phyloP scores from a whole-genome alignment of 1,140 invertebrate genomes.

The Drosophila serrata region DNA sequence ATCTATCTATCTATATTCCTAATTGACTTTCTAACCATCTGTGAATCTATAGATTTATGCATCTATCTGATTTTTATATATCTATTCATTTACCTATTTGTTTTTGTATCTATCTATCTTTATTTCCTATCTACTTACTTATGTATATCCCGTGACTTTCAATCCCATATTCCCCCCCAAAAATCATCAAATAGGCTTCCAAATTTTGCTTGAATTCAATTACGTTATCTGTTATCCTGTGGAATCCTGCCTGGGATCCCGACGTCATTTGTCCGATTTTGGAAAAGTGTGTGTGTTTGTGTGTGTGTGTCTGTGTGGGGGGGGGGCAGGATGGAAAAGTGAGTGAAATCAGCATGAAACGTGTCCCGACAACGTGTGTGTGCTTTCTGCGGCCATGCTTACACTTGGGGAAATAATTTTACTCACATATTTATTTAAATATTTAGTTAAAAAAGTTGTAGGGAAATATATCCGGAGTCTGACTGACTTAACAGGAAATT shows the following conservation, averaged over 20 bases:
- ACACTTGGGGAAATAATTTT: not conserved
- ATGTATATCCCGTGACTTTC: not conserved
- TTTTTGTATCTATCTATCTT: not conserved
- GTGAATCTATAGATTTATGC: no score
- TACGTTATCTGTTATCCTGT: conserved; percentile 30
- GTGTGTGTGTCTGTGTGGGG: not conserved
- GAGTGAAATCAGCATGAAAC: conserved; percentile 42
- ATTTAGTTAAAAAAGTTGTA: no score
- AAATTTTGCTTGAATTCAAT: conserved; percentile 26
- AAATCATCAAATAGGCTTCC: conserved; percentile 8
- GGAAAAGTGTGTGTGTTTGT: not conserved
- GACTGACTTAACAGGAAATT: not conserved
- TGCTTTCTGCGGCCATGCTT: conserved; percentile 1
- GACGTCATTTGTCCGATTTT: conserved; percentile 34
- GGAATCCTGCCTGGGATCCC: conserved; percentile 12
- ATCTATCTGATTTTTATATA: no score
- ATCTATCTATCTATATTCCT: not conserved
- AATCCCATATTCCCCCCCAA: not conserved
- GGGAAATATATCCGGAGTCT: not conserved
- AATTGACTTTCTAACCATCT: no score
- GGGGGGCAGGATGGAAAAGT: not conserved
- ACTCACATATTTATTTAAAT: not conserved
- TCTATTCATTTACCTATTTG: not conserved
- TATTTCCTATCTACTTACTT: not conserved
- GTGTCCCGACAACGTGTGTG: conserved; percentile 59